Evolutionary conservation across 1,140 invertebrate genomes (phyloP), one percentile per base, ranked within the genome.

Genomic region (Dufourea novaeangliae): DNA sequence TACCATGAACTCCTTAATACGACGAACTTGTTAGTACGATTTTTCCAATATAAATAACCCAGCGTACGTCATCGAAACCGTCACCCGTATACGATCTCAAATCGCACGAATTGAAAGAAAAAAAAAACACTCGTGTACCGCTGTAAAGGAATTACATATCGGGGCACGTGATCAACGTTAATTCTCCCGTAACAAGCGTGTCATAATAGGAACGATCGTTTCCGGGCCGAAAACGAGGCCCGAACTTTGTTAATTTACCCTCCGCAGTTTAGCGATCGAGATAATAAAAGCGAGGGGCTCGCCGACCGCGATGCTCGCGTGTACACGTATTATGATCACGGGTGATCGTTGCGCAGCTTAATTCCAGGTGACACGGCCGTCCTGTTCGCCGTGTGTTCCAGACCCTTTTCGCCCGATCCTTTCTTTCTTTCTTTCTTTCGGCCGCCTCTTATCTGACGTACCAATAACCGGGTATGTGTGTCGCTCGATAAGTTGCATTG

Each of bases 401-500:
- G n/a, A 41, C 14, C n/a, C n/a, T 39, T 57, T 44, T 27, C 41
- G 22, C 17, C 17, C 61, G 52, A 64, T 61, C 77, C 62, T 79
- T 75, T 59, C 69, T 25, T 68, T 39, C 69, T 25, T 68, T 39
- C 66, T 52, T 68, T 68, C 66, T 52, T 68, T 52, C 46, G 50
- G 29, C 25, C 68, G 37, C 44, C 66, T 71, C 79, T 80, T 80
- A 80, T 80, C 78, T 66, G 73, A 41, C 67, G 79, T 71, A 37
- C 52, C 74, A 80, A 80, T 80, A 80, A 80, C 79, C 41, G 22
- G 52, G 63, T 64, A 78, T 80, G 73, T 77, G 64, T 80, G 74
- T 66, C 79, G 79, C 79, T 80, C 79, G 79, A 80, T 80, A 80
- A 77, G 66, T 78, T 56, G 56, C 63, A 78, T 78, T 78, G 79